A percentile compares a stretch with the other conserved stretches of the same genome.
phyloP scores from a whole-genome alignment of 2,888 invertebrate genomes.

The Buathra laborator region DNA sequence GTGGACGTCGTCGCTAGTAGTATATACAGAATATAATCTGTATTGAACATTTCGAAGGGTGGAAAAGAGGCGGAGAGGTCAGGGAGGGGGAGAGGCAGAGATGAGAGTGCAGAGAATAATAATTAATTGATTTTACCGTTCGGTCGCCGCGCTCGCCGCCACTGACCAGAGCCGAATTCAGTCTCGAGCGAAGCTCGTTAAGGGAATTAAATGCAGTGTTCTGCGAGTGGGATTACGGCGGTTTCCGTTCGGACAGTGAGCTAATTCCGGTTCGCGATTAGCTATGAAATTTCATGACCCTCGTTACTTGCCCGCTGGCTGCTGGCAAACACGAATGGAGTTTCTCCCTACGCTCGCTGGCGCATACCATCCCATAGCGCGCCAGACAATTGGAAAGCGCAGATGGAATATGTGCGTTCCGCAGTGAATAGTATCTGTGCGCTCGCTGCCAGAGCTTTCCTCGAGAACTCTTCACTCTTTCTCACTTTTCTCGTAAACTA shows the following conservation, averaged over 20 bases:
- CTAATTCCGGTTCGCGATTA: slow-evolving; percentile 77
- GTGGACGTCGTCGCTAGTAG: background rate
- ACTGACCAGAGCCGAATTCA: slow-evolving; percentile 64
- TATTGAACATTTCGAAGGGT: slow-evolving; percentile 20
- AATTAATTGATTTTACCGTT: slow-evolving; percentile 79
- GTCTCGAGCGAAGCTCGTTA: slow-evolving; percentile 74
- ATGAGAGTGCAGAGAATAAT: slow-evolving; percentile 73
- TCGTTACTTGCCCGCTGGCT: slow-evolving; percentile 68
- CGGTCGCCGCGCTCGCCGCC: slow-evolving; percentile 68
- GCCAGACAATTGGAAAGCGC: slow-evolving; percentile 33
- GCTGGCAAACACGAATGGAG: slow-evolving; percentile 41
- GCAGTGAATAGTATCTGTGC: slow-evolving; percentile 12
- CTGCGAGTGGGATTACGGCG: slow-evolving; percentile 75
- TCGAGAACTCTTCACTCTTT: background rate
- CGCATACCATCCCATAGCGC: background rate
- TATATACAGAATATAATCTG: slow-evolving; percentile 15
- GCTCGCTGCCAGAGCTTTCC: slow-evolving; percentile 49
- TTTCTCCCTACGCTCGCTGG: slow-evolving; percentile 22
- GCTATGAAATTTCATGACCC: slow-evolving; percentile 78
- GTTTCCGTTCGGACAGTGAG: slow-evolving; percentile 75
- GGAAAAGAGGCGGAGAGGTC: background rate
- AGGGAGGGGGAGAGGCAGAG: slow-evolving; percentile 1
- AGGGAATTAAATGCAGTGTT: slow-evolving; percentile 77
- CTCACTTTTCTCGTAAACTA: slow-evolving; percentile 27
- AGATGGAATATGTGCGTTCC: slow-evolving; percentile 48